Conservation (phyloP, 2,797 vertebrate genomes). For the Zenarchopterus dispar region DNA sequence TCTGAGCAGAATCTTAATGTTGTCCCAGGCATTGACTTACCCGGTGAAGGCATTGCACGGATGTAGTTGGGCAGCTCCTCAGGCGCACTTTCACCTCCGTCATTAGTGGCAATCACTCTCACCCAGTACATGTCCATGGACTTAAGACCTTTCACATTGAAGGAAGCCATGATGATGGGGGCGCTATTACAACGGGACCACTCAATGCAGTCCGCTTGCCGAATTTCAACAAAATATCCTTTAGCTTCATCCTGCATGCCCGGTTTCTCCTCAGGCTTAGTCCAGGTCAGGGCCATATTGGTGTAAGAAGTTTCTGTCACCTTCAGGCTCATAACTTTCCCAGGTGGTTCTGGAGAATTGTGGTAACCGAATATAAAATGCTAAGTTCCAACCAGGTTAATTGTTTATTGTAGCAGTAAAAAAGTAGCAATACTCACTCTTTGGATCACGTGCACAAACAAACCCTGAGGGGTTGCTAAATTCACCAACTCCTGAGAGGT, state of each 20-base stretch:
- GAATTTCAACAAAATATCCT: conserved; percentile 87
- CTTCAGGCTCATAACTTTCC: conserved; percentile 82
- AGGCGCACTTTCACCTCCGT: conserved; percentile 78
- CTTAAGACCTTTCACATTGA: conserved; percentile 82
- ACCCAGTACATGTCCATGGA: conserved; percentile 81
- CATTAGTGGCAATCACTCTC: conserved; percentile 82
- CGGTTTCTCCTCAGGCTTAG: conserved; percentile 73
- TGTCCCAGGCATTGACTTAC: conserved; percentile 70
- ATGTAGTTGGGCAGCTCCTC: conserved; percentile 74
- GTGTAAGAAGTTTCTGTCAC: conserved; percentile 81
- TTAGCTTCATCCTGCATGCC: conserved; percentile 78
- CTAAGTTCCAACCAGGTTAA: background rate
- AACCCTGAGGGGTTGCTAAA: conserved; percentile 84
- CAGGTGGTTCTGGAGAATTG: conserved; percentile 79
- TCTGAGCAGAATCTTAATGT: too few species aligned
- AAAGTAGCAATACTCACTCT: conserved; percentile 76
- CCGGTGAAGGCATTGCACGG: conserved; percentile 70
- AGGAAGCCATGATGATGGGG: conserved; percentile 72
- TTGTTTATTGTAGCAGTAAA: background rate
- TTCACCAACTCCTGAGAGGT: conserved; percentile 84
- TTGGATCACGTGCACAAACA: conserved; percentile 81
- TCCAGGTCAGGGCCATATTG: conserved; percentile 86
- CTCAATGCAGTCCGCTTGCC: conserved; percentile 68
- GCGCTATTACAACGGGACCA: conserved; percentile 84
- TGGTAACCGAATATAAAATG: background rate